Conservation (phyloP, 2,888 invertebrate species). For the Petrophora chlorosata region DNA sequence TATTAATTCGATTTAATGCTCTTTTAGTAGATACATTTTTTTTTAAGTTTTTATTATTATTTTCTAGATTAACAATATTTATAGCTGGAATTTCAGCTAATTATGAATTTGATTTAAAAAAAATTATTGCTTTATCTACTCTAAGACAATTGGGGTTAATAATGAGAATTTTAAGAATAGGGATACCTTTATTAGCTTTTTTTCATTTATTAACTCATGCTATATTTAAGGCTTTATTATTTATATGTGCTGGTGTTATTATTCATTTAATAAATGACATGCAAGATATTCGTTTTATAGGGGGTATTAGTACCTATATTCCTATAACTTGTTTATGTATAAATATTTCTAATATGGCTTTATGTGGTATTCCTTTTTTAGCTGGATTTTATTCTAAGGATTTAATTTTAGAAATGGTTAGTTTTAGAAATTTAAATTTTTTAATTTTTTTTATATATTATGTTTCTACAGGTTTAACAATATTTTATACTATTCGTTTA, state of each 20-base stretch:
- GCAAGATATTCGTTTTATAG: slow-evolving; percentile 88
- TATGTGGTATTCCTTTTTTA: slow-evolving; percentile 86
- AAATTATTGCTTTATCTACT: slow-evolving; percentile 91
- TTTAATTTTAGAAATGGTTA: slow-evolving; percentile 84
- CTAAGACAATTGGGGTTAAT: slow-evolving; percentile 90
- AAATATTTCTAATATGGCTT: slow-evolving; percentile 83
- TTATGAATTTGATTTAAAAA: slow-evolving; percentile 89
- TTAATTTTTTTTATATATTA: slow-evolving; percentile 81
- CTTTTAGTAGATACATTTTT: slow-evolving; percentile 69
- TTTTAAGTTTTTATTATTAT: slow-evolving; percentile 78
- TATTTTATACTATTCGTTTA: slow-evolving; percentile 83
- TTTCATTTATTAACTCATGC: slow-evolving; percentile 90
- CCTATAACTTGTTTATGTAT: slow-evolving; percentile 82
- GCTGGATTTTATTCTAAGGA: slow-evolving; percentile 87
- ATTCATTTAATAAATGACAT: slow-evolving; percentile 86
- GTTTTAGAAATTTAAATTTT: slow-evolving; percentile 79
- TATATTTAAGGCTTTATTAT: slow-evolving; percentile 89
- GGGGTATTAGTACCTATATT: slow-evolving; percentile 71
- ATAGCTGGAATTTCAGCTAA: slow-evolving; percentile 84
- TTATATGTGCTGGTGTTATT: slow-evolving; percentile 88
- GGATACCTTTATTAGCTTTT: slow-evolving; percentile 83
- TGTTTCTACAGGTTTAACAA: slow-evolving; percentile 83
- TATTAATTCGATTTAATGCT: slow-evolving; percentile 87
- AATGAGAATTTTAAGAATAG: slow-evolving; percentile 85
- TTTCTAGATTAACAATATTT: slow-evolving; percentile 84